These are phyloP conservation scores for Ophthalmolycus amberensis DNA, from an alignment of 2,113 vertebrate species.

Conservation along the genomic window DNA sequence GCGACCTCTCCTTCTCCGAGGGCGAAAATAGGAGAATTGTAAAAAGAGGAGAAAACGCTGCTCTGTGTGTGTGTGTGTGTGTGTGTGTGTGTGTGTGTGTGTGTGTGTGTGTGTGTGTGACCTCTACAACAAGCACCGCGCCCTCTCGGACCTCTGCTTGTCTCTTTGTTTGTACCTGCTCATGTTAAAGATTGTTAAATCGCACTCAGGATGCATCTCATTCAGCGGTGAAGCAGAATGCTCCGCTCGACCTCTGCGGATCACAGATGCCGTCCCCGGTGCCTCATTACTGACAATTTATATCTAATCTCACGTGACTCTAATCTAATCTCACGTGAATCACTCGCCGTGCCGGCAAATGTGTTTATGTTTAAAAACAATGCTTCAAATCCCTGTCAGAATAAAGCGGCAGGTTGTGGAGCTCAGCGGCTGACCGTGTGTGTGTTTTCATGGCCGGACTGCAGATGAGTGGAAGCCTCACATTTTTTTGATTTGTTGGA, in stretches of 20 bases:
- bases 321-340: constrained; percentile 55
- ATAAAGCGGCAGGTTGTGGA: constrained; percentile 41
- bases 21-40: constrained; percentile 63
- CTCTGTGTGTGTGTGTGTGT: constrained; percentile 20
- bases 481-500: constrained; percentile 55
- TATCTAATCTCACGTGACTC: constrained; percentile 52
- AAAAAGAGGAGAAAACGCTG: constrained; percentile 43
- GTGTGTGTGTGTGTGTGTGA: constrained; percentile 56
- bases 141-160: constrained; percentile 61
- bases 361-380: constrained; percentile 35
- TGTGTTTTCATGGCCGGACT: constrained; percentile 36
- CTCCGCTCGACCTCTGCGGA: constrained; percentile 52
- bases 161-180: constrained; percentile 66
- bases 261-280: constrained; percentile 42
- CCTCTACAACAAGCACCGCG: constrained; percentile 35
- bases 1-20: constrained; percentile 66
- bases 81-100: constrained; percentile 53
- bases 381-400: constrained; percentile 35
- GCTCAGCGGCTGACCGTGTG: constrained; percentile 15
- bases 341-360: constrained; percentile 19
- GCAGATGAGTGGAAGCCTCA: constrained; percentile 43
- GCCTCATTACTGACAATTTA: constrained; percentile 70
- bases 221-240: constrained; percentile 33
- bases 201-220: constrained; percentile 55
- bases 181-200: constrained; percentile 62